Conservation (phyloP, 2,797 vertebrate species). For the Rhadinocentrus ornatus region DNA sequence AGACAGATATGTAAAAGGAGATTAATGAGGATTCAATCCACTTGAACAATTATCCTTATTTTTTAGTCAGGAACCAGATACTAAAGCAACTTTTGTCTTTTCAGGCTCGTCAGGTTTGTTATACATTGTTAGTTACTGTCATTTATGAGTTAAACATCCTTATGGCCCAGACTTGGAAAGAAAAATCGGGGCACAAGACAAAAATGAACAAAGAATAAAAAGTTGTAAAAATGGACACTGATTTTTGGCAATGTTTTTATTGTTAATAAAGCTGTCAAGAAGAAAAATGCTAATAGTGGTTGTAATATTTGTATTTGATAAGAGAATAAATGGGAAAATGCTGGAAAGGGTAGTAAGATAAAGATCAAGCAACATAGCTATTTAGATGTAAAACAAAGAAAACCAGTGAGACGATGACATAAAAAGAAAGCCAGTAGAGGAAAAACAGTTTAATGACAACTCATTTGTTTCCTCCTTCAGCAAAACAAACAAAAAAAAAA, state of each 20-base stretch:
- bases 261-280: background rate
- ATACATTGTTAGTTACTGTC: conserved; percentile 24
- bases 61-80: background rate
- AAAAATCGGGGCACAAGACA: conserved; percentile 8
- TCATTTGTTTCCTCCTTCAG: conserved; percentile 6
- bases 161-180: conserved; percentile 16
- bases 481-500: background rate
- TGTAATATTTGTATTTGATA: conserved; percentile 14
- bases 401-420: background rate
- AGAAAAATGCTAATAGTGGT: conserved; percentile 3
- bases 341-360: no score
- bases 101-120: conserved; percentile 28
- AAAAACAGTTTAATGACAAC: conserved; percentile 2
- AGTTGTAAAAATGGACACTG: background rate
- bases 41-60: conserved; percentile 21
- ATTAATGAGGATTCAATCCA: conserved; percentile 37
- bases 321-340: background rate
- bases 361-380: background rate
- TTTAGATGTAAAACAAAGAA: background rate
- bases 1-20: conserved; percentile 13
- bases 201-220: conserved; percentile 7
- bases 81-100: conserved; percentile 20
- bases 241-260: conserved; percentile 8
- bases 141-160: conserved; percentile 17
- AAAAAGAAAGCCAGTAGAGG: background rate